Evolutionary conservation across 2,113 vertebrate species (phyloP), one percentile per base, ranked within the genome.

Genomic region (Columbina picui): DNA sequence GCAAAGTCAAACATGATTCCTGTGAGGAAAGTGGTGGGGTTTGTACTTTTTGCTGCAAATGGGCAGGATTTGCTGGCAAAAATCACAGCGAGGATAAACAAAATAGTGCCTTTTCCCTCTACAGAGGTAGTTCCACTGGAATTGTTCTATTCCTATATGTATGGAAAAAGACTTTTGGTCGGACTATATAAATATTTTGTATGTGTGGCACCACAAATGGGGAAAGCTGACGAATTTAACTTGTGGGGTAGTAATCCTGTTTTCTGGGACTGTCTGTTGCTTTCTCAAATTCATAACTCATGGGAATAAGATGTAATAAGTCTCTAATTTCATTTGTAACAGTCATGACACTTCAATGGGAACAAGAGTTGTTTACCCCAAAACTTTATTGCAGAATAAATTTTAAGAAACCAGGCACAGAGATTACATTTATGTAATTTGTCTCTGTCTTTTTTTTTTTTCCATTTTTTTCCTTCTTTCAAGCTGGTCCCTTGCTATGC

Each of bases 401-500:
- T 75, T 63, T 84, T 77, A 81, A 89, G 67, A 49, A 88, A 49
- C 14, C 14, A 18, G 1, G 1, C 47, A 17, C 6, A 78, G 63
- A 52, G 22, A 34, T 69, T 21, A 13, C 4, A 26, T 73, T 55
- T 43, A 14, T 23, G 4, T 57, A 20, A 64, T 53, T 84, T 85
- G 14, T 84, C 18, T 75, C 6, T 15, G 3, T 65, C 8, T 73
- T 12, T 60, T 47, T 65, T 23, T 69, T 41, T 75, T 55, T 59
- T 34, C 43, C 4, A 34, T 53, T 67, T 61, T 5, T 1, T 7
- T 63, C 17, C 70, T 47, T 60, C 74, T 80, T 79, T 73, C 18
- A 91, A 98, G 98, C 94, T 93, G 90, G 97, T 22, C 99, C 99
- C 23, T 97, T 98, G 38, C 97, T 98, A 14, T 99, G 99, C 96